phyloP scores from a whole-genome alignment of 2,113 vertebrate species.

The Lepisosteus oculatus region DNA sequence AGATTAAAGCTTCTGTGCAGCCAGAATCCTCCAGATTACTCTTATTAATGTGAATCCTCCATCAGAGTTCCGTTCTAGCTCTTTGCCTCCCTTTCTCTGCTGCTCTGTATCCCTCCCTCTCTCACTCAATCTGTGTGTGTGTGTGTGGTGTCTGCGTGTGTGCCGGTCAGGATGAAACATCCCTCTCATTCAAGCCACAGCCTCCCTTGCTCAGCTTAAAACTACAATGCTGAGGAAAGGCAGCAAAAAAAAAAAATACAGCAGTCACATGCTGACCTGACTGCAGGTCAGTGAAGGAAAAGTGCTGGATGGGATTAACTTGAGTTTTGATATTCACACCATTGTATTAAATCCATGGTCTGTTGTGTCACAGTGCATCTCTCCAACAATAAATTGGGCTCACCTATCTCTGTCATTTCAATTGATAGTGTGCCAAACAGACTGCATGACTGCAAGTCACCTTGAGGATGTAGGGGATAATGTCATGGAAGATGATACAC shows the following conservation, averaged over 20 bases:
- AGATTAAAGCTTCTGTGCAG: not conserved
- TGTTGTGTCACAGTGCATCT: too few species aligned
- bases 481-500: too few species aligned
- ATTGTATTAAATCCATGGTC: too few species aligned
- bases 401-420: too few species aligned
- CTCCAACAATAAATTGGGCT: too few species aligned
- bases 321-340: too few species aligned
- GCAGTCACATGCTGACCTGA: not conserved
- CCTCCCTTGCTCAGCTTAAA: not conserved
- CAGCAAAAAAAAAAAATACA: not conserved
- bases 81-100: conserved; percentile 20
- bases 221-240: not conserved
- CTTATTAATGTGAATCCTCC: conserved; percentile 26
- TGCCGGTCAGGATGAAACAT: conserved; percentile 10
- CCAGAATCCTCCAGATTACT: conserved; percentile 28
- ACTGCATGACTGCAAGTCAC: too few species aligned
- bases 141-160: conserved; percentile 14
- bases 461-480: too few species aligned
- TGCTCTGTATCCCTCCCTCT: conserved; percentile 8
- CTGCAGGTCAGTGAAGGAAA: too few species aligned
- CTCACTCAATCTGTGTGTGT: conserved; percentile 2
- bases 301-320: too few species aligned
- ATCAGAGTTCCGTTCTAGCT: conserved; percentile 21
- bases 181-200: not conserved
- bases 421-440: too few species aligned